Evolutionary conservation across 1,140 invertebrate species (phyloP), one percentile per base, ranked within the genome.

Genomic region (Chrysomallon squamiferum): DNA sequence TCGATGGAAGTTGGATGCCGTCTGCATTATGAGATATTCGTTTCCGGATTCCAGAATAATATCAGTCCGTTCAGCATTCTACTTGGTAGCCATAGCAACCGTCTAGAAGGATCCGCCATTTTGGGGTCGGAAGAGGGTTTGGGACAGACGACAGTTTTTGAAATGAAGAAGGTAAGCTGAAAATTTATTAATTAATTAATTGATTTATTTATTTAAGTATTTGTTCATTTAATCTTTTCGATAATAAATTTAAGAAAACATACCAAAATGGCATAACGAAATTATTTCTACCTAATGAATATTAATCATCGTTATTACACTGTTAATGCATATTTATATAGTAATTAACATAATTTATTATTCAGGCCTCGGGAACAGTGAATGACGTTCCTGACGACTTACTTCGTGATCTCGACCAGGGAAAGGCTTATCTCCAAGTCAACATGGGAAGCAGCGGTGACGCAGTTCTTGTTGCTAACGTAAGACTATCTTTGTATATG

Each of bases 11-110:
- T 43, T 27, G 64, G 65, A 0, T 71, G 69, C 35, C n/a, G 43
- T 13, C 69, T 71, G 7, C 64, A 54, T 25, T 71, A 65, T 61
- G 69, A 71, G 32, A 61, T 65, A 22, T 38, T 60, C 30, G 43
- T 66, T 30, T 57, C 64, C 3, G 35, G 62, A 7, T 41, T 43
- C 35, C 57, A 66, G 64, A 57, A 52, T 15, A 18, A 52, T 20
- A 47, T 35, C 47, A 47, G 25, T 0, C 38, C 64, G 30, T 66
- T 66, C 49, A 38, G 45, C 29, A 47, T 66, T 29, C 43, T 60
- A 11, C 64, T 66, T 45, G 64, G 64, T 29, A 60, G 29, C 64
- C 49, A 52, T 27, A 45, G 59, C 57, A 66, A 66, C 64, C 57
- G 64, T 25, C 64, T 66, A 9, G 47, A 33, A 7, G 49, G 58